Conservation (phyloP, 2,113 vertebrate genomes). For the Xenopus laevis region DNA sequence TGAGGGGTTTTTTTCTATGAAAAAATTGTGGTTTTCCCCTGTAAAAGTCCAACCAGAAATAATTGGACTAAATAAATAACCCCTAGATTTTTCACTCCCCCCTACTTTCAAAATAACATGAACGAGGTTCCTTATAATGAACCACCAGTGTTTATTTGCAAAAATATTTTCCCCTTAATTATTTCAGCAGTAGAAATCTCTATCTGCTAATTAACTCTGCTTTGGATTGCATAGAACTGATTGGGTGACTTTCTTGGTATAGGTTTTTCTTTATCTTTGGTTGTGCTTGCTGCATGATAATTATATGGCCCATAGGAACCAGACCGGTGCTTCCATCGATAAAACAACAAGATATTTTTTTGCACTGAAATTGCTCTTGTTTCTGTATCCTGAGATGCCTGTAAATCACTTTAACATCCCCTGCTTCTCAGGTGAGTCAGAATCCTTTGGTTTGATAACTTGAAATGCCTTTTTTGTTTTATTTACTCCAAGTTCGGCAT, state of each 20-base stretch:
- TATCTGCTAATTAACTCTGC: neutral
- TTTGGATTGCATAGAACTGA: neutral
- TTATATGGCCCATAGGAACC: neutral
- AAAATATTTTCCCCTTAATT: neutral
- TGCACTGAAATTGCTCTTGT: neutral
- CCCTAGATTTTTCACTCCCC: too few relatives aligned
- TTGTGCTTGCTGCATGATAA: neutral
- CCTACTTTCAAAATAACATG: too few relatives aligned
- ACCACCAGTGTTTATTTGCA: neutral
- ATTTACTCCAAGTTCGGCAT: too few relatives aligned
- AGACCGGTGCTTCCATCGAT: neutral
- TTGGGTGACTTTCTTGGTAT: neutral
- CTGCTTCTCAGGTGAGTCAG: neutral
- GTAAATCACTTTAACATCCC: neutral
- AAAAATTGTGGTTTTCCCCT: too few relatives aligned
- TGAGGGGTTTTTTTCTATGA: too few relatives aligned
- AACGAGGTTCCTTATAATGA: too few relatives aligned
- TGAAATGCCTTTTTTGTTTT: neutral
- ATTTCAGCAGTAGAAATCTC: neutral
- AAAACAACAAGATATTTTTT: neutral
- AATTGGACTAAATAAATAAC: too few relatives aligned
- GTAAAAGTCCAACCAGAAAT: too few relatives aligned
- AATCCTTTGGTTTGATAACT: neutral
- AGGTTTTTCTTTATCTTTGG: neutral
- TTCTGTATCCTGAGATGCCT: neutral